Base-by-base conservation (phyloP, 2,888 invertebrate genomes). In the Cantharis rustica region DNA sequence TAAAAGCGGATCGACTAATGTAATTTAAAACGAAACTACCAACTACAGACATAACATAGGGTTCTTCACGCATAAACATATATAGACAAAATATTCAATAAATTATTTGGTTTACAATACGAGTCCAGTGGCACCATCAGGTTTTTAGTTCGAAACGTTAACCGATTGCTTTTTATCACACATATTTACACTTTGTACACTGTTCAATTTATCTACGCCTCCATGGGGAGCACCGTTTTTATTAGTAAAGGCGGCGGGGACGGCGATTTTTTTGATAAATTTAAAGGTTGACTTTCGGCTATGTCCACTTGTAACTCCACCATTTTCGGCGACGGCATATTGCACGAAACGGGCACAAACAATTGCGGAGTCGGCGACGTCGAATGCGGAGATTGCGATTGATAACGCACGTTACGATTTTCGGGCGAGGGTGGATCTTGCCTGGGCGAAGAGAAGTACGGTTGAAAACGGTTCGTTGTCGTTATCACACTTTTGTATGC, bases 241-340 rank as follows among this genome's bases (percentile, higher is more conserved):
- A 87, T 82, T 87, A 93, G 90, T 89, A 93, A 85, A 85, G 95
- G 94, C 88, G 95, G 93, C 81, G 94, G 93, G 82, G 93, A 92
- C 83, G 94, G 94, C 80, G 94, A 93, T 87, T 95, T 95, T 88
- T 96, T 96, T 88, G 96, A 96, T 84, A 97, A 91, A 91, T 97
- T 97, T 82, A 97, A 90, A 73, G 97, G 97, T 83, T 93, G 93
- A 71, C 93, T 92, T 85, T 94, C 94, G 84, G 95, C 95, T 82
- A 95, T 95, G 86, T 95, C 95, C 83, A 95, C 95, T 88, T 95
- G 95, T 83, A 96, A 90, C 86, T 95, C 95, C 85, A 93, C 89
- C 86, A 93, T 89, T 87, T 93, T 90, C 72, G 89, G 87, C 15
- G 87, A 86, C 23, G 88, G 86, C 61, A 87, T 81, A 89, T 89